Percentiles rank a stretch among this genome's conserved stretches.
Conservation (phyloP, 2,797 vertebrate genomes). For the Acrocephalus scirpaceus region DNA sequence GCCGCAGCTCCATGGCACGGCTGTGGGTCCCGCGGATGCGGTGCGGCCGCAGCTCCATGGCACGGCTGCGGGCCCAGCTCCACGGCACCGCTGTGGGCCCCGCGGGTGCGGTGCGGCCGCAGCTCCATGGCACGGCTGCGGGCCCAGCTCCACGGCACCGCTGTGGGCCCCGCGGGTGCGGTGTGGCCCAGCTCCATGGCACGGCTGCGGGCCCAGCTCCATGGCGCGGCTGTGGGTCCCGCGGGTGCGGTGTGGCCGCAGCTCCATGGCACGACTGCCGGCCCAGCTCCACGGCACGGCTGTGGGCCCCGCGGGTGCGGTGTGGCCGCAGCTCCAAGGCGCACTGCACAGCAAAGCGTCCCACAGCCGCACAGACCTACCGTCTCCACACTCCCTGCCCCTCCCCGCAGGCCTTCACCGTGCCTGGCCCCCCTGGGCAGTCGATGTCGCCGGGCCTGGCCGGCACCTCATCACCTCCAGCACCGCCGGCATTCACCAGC, state of each 20-base stretch:
- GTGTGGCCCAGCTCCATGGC: neutral
- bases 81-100: neutral
- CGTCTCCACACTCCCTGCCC: fast-evolving
- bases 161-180: neutral
- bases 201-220: fast-evolving
- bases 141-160: neutral
- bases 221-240: neutral
- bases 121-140: neutral
- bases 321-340: neutral
- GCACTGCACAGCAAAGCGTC: too few relatives aligned
- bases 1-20: fast-evolving
- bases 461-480: fast-evolving
- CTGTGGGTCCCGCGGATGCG: fast-evolving
- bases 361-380: fast-evolving
- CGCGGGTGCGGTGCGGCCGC: fast-evolving
- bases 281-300: neutral
- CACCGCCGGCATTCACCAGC: fast-evolving
- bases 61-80: neutral
- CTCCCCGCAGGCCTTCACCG: neutral
- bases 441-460: fast-evolving
- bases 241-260: too few relatives aligned
- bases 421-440: neutral
- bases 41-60: too few relatives aligned
- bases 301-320: fast-evolving
- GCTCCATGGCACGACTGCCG: too few relatives aligned